phyloP scores from a whole-genome alignment of 2,113 vertebrate species.

The Callionymus lyra region DNA sequence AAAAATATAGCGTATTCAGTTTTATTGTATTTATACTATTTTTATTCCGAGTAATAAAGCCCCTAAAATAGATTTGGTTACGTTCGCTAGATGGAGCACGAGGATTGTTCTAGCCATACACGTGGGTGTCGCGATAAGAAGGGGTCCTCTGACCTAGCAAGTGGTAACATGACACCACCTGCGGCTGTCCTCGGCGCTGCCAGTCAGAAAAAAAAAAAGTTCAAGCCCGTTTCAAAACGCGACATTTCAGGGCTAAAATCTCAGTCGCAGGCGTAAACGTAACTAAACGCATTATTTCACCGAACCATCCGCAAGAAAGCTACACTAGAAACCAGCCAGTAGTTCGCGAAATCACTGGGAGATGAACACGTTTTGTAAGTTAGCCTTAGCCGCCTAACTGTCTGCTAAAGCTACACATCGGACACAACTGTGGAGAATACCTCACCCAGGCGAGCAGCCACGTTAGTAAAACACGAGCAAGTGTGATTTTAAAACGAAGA shows the following conservation, averaged over 20 bases:
- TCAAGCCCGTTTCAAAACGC: constrained; percentile 21
- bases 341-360: too few relatives aligned
- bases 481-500: background rate
- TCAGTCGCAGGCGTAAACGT: constrained; percentile 12
- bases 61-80: too few relatives aligned
- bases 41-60: too few relatives aligned
- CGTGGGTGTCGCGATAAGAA: too few relatives aligned
- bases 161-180: background rate
- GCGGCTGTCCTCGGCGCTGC: background rate
- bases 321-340: constrained; percentile 4
- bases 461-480: background rate
- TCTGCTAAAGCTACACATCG: constrained; percentile 27
- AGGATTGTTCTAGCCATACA: too few relatives aligned
- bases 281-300: background rate
- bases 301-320: background rate
- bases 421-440: background rate
- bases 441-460: background rate
- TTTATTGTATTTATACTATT: too few relatives aligned
- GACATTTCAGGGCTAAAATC: constrained; percentile 42
- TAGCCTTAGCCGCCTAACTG: constrained; percentile 34
- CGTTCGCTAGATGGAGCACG: too few relatives aligned
- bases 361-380: constrained; percentile 44
- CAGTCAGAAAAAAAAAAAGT: background rate
- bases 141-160: too few relatives aligned
- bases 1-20: too few relatives aligned